A percentile compares a stretch with the other conserved stretches of the same genome.
Conservation (phyloP, 1,140 invertebrate genomes). For the Leptoteleia sp. region DNA sequence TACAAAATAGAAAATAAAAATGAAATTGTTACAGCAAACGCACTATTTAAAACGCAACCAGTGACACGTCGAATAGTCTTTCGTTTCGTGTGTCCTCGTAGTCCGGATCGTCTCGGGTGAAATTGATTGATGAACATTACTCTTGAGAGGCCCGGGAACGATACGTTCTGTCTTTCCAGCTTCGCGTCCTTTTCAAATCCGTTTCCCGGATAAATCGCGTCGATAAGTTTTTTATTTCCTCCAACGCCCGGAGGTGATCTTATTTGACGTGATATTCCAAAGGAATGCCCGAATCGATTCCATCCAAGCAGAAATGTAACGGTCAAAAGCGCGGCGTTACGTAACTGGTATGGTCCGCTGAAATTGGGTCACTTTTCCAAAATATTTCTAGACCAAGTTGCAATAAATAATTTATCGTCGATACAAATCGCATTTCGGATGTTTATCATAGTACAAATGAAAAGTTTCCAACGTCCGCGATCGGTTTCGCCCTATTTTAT, state of each 20-base stretch:
- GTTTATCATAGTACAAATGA: too few species aligned
- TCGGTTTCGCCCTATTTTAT: too few species aligned
- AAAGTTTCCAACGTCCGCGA: too few species aligned
- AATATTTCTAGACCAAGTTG: neutral
- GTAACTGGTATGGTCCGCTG: neutral
- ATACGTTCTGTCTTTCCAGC: slow-evolving; percentile 8
- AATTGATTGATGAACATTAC: slow-evolving; percentile 43
- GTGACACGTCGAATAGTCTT: slow-evolving; percentile 1
- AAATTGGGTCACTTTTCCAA: neutral
- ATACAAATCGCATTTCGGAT: too few species aligned
- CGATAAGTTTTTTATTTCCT: slow-evolving; percentile 27
- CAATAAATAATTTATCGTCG: too few species aligned
- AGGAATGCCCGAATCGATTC: slow-evolving; percentile 7
- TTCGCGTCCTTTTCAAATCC: slow-evolving; percentile 8
- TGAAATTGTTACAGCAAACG: slow-evolving; percentile 16
- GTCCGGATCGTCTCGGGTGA: slow-evolving; percentile 9
- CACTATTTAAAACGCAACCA: slow-evolving; percentile 10
- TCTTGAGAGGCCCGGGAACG: slow-evolving; percentile 13
- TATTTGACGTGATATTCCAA: slow-evolving; percentile 8
- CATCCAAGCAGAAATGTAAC: neutral
- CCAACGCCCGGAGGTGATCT: neutral
- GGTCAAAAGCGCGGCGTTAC: neutral
- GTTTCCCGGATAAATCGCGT: slow-evolving; percentile 6
- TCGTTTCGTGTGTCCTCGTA: slow-evolving; percentile 9
- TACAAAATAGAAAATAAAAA: too few species aligned